These are phyloP conservation scores for Anadara kagoshimensis DNA, from an alignment of 1,140 invertebrate genomes.

Conservation along the genomic window DNA sequence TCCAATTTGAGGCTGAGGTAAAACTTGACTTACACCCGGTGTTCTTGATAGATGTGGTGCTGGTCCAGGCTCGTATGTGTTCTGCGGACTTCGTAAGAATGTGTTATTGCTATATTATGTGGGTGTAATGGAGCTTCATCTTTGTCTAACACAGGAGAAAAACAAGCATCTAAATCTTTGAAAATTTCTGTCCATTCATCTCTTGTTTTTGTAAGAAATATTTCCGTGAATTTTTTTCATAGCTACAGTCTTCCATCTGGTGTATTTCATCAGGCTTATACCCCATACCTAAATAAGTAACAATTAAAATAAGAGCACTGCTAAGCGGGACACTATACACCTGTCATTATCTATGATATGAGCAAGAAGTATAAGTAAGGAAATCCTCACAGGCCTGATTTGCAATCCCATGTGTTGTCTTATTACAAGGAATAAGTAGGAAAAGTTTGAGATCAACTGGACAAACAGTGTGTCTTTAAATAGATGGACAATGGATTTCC, in stretches of 20 bases:
- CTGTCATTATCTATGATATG: no score
- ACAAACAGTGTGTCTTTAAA: no score
- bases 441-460: no score
- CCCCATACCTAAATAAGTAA: conserved; percentile 77
- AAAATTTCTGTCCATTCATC: conserved; percentile 93
- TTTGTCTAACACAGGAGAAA: conserved; percentile 89
- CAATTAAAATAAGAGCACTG: no score
- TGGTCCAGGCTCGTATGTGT: conserved; percentile 79
- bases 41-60: conserved; percentile 83
- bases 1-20: conserved; percentile 74
- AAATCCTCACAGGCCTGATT: no score
- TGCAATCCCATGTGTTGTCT: no score
- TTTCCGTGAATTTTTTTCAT: conserved; percentile 78
- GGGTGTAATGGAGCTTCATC: conserved; percentile 79
- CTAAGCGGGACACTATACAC: no score
- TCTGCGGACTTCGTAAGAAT: conserved; percentile 76
- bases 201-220: conserved; percentile 89
- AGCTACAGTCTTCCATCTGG: conserved; percentile 79
- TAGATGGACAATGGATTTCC: no score
- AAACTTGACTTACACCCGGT: conserved; percentile 76
- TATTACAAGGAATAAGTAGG: no score
- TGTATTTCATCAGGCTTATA: conserved; percentile 78
- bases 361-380: no score
- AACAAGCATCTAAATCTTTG: conserved; percentile 92
- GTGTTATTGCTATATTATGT: conserved; percentile 77